These are phyloP conservation scores for Hucho hucho DNA, from an alignment of 2,113 vertebrate genomes.

Conservation along the genomic window DNA sequence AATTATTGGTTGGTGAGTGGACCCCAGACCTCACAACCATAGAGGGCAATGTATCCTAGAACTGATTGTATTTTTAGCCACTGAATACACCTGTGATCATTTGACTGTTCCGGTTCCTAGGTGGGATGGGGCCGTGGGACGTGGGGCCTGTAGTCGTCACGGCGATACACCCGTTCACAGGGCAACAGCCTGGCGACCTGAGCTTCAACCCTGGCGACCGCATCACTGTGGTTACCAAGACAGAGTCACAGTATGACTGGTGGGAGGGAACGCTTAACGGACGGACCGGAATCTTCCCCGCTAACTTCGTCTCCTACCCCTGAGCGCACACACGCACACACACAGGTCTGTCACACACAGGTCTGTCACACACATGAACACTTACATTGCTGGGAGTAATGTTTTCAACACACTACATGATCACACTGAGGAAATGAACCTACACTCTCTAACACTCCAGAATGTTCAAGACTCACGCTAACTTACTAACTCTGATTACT, in stretches of 20 bases:
- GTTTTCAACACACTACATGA: too few species aligned
- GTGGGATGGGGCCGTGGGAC: conserved; percentile 25
- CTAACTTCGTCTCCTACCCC: conserved; percentile 87
- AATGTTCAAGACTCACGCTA: background rate
- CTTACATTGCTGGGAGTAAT: background rate
- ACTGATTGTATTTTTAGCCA: background rate
- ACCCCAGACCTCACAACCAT: too few species aligned
- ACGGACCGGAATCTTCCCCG: conserved; percentile 91
- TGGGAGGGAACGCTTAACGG: conserved; percentile 87
- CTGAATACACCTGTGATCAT: background rate
- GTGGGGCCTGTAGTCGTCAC: conserved; percentile 66
- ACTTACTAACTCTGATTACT: background rate
- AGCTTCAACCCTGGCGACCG: conserved; percentile 84
- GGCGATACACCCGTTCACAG: conserved; percentile 82
- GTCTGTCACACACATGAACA: background rate
- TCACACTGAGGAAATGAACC: background rate
- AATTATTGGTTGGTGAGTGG: too few species aligned
- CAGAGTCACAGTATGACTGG: conserved; percentile 92
- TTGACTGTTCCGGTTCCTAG: background rate
- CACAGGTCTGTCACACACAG: background rate
- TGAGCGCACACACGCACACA: background rate
- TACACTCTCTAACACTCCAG: too few species aligned
- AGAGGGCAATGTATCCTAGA: too few species aligned
- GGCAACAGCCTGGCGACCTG: conserved; percentile 89
- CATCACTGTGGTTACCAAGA: conserved; percentile 86